Conservation (phyloP, 1,140 invertebrate species). For the Drosophila sp. region DNA sequence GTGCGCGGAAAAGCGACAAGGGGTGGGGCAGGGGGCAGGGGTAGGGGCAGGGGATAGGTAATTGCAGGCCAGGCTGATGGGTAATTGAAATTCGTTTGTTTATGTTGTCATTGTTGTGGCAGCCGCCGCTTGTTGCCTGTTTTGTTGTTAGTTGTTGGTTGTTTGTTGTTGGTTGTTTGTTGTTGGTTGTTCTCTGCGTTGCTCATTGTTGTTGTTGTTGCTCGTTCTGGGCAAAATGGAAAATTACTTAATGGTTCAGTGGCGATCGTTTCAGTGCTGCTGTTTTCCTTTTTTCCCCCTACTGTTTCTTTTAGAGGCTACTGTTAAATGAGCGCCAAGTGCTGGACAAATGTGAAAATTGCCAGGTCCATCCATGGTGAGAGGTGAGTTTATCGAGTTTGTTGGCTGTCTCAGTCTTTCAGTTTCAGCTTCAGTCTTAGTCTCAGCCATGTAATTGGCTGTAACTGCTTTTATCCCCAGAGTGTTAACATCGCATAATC, state of each 20-base stretch:
- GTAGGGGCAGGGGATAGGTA: slow-evolving; percentile 35
- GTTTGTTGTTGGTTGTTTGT: slow-evolving; percentile 2
- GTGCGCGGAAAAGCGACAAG: slow-evolving; percentile 15
- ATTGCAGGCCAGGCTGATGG: slow-evolving; percentile 63
- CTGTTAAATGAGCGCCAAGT: slow-evolving; percentile 72
- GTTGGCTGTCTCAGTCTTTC: too few relatives aligned
- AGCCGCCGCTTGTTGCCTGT: slow-evolving; percentile 22
- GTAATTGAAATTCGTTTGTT: slow-evolving; percentile 83
- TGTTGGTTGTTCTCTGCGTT: slow-evolving; percentile 44
- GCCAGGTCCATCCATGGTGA: slow-evolving; percentile 11
- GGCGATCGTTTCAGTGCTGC: slow-evolving; percentile 59
- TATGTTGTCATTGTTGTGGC: slow-evolving; percentile 78
- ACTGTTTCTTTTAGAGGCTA: slow-evolving; percentile 51
- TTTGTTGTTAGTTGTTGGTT: slow-evolving; percentile 13
- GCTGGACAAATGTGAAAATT: slow-evolving; percentile 76
- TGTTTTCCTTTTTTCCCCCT: slow-evolving; percentile 16
- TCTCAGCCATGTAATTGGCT: slow-evolving; percentile 37
- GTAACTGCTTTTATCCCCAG: slow-evolving; percentile 9
- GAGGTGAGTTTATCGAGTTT: slow-evolving; percentile 38
- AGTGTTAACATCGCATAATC: slow-evolving; percentile 9
- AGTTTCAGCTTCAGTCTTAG: too few relatives aligned
- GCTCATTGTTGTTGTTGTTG: slow-evolving; percentile 20
- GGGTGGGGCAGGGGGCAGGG: not conserved
- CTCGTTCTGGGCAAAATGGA: slow-evolving; percentile 67
- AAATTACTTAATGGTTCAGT: slow-evolving; percentile 83